These are phyloP conservation scores for Ormyrus labotus DNA, from an alignment of 2,888 invertebrate species.

Conservation along the genomic window DNA sequence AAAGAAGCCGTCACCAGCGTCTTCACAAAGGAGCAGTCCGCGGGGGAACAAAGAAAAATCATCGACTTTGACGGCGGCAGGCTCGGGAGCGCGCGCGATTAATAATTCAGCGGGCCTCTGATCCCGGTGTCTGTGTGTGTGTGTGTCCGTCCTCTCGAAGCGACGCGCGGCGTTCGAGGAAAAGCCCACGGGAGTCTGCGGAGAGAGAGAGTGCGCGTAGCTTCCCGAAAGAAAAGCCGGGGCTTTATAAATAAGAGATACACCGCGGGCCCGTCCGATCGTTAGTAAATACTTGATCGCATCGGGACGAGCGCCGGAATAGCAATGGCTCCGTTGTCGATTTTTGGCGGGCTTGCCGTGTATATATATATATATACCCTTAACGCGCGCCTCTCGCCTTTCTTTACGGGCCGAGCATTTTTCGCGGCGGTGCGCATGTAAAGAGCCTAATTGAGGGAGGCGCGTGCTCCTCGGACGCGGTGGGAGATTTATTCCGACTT, in stretches of 20 bases:
- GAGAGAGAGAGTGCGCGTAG: too few relatives aligned
- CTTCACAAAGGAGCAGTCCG: neutral
- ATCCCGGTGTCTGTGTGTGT: neutral
- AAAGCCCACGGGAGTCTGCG: too few relatives aligned
- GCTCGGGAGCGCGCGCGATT: conserved; percentile 8
- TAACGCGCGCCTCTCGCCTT: too few relatives aligned
- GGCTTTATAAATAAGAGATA: conserved; percentile 32
- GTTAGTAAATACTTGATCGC: conserved; percentile 50
- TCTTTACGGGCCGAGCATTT: too few relatives aligned
- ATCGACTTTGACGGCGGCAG: neutral
- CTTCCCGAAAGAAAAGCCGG: neutral
- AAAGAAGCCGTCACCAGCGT: neutral
- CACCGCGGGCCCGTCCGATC: conserved; percentile 16
- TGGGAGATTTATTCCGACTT: too few relatives aligned
- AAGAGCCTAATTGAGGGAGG: too few relatives aligned
- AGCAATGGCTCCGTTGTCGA: neutral
- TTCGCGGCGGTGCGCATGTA: too few relatives aligned
- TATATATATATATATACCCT: too few relatives aligned
- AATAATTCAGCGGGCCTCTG: conserved; percentile 40
- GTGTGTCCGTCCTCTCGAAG: neutral
- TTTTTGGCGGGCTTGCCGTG: too few relatives aligned
- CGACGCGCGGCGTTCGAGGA: too few relatives aligned
- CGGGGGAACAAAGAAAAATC: neutral
- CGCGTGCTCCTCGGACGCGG: too few relatives aligned
- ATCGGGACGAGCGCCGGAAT: conserved; percentile 11